These are phyloP conservation scores for Atrina japonica DNA, from an alignment of 2,888 invertebrate genomes.

Conservation along the genomic window DNA sequence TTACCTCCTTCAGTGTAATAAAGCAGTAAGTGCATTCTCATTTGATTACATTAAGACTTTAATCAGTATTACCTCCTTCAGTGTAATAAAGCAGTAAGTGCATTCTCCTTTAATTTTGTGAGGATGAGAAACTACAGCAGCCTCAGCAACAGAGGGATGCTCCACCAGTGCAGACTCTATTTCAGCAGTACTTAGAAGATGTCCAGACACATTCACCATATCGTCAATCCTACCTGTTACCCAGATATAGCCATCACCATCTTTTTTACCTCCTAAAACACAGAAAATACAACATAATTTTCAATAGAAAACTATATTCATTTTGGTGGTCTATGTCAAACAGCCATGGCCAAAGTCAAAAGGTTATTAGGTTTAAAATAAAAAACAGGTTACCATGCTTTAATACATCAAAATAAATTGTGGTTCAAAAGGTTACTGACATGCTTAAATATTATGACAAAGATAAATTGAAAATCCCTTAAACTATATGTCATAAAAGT, in stretches of 20 bases:
- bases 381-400: too few species aligned
- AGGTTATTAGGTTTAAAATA: too few species aligned
- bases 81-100: conserved; percentile 97
- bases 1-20: conserved; percentile 91
- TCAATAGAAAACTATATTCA: too few species aligned
- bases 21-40: conserved; percentile 99
- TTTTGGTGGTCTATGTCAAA: too few species aligned
- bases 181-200: conserved; percentile 98
- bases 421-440: too few species aligned
- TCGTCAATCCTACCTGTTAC: conserved; percentile 98
- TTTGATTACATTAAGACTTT: conserved; percentile 95
- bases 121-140: conserved; percentile 97
- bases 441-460: too few species aligned
- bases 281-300: too few species aligned
- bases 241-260: conserved; percentile 97
- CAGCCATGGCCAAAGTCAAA: too few species aligned
- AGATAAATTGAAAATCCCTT: too few species aligned
- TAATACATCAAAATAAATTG: too few species aligned
- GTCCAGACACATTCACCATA: conserved; percentile 99
- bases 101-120: conserved; percentile 98
- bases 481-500: too few species aligned
- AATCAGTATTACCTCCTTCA: conserved; percentile 89
- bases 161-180: conserved; percentile 83
- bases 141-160: conserved; percentile 89
- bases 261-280: conserved; percentile 90